These are phyloP conservation scores for Dexiosoma caninum DNA, from an alignment of 2,888 invertebrate genomes.

Conservation along the genomic window DNA sequence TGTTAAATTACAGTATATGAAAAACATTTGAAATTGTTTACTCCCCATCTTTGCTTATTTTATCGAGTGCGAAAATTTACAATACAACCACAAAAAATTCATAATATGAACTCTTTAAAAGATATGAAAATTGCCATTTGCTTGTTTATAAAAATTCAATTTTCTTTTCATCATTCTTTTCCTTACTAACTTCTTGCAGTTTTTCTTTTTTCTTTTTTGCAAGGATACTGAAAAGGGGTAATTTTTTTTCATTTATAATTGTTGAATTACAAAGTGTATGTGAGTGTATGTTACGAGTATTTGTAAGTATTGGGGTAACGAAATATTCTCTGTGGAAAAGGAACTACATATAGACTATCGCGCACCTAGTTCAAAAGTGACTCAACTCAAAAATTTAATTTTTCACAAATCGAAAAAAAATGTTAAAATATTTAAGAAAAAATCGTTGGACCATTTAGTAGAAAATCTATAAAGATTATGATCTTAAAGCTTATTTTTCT, in stretches of 20 bases:
- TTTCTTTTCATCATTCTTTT: constrained; percentile 50
- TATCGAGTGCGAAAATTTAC: constrained; percentile 50
- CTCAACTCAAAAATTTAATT: no score
- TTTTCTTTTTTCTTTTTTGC: neutral
- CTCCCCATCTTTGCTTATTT: neutral
- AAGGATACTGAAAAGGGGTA: constrained; percentile 37
- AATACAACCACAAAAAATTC: constrained; percentile 12
- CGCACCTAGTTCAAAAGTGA: no score
- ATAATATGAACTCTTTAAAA: neutral
- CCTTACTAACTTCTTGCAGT: neutral
- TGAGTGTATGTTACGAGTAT: neutral
- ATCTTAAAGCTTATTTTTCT: no score
- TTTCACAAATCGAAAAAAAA: no score
- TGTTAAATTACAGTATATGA: constrained; percentile 51
- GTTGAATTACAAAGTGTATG: constrained; percentile 26
- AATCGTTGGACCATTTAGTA: no score
- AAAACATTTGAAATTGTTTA: constrained; percentile 18
- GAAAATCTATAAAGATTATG: no score
- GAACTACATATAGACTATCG: no score
- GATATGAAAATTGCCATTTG: constrained; percentile 35
- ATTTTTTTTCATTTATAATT: constrained; percentile 40
- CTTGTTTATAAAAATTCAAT: constrained; percentile 60
- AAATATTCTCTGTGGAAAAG: neutral
- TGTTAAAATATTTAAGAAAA: no score
- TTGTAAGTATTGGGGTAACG: neutral